A percentile compares a stretch with the other conserved stretches of the same genome.
Evolutionary conservation across 1,140 invertebrate species (phyloP).

Genomic region (Lepidurus packardi): DNA sequence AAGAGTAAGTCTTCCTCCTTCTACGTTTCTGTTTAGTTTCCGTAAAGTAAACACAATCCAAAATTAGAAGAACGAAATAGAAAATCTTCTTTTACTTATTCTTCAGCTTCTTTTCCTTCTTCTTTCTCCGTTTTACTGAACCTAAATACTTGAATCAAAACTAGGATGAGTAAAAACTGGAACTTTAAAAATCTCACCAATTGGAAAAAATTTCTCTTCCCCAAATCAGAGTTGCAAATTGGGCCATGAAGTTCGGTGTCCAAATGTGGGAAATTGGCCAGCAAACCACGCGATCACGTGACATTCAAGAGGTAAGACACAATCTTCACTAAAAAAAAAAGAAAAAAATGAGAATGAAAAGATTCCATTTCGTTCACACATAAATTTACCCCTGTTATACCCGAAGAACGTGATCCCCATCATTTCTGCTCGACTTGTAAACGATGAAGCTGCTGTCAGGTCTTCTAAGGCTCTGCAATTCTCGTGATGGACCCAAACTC

Average conservation of each 20-base stretch:
- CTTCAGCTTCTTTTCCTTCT: not conserved
- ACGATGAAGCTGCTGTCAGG: not conserved
- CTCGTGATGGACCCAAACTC: not conserved
- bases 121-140: not conserved
- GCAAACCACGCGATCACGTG: constrained; percentile 77
- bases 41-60: not conserved
- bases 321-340: not conserved
- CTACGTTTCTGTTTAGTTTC: not conserved
- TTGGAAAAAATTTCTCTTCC: constrained; percentile 44
- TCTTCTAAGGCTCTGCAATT: not conserved
- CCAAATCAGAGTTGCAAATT: constrained; percentile 72
- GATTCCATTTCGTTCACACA: not conserved
- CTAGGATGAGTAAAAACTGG: not conserved
- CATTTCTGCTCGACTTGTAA: not conserved
- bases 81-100: not conserved
- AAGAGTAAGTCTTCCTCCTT: not conserved
- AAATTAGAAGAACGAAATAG: too few relatives aligned
- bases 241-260: constrained; percentile 80
- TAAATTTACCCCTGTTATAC: not conserved
- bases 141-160: not conserved
- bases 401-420: not conserved
- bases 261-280: constrained; percentile 80
- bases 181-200: not conserved
- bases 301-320: constrained; percentile 70
- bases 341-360: not conserved